Evolutionary conservation across 2,797 vertebrate genomes (phyloP), one percentile per base, ranked within the genome.

Genomic region (Agapornis canus): DNA sequence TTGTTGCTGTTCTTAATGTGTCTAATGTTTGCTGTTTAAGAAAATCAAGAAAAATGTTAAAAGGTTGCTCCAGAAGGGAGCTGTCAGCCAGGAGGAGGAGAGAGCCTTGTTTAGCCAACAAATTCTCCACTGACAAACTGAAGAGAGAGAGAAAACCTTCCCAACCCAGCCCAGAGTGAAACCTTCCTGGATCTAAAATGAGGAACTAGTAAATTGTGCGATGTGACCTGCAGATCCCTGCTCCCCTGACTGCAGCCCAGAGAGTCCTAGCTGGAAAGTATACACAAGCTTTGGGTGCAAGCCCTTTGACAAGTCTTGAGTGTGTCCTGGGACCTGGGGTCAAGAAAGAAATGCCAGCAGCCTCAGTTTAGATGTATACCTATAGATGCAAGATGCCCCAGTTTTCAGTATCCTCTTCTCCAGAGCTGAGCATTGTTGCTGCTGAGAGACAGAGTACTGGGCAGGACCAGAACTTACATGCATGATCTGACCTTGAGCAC

Each of bases 1-100:
- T 96, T 97, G 98, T 96, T 97, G 97, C 95, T 97, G 87, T 94
- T 97, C 96, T 96, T 97, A 97, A 98, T 97, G 97, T 91, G 96
- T 97, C 97, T 97, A 97, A 97, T 97, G 97, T 96, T 98, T 95
- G 95, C 96, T 97, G 95, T 95, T 97, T 97, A 96, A 97, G 96
- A 97, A 97, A 98, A 98, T 97, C 94, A 97, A 97, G 97, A 97
- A 95, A 96, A 97, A 98, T 98, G 97, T 97, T 96, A 96, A 97
- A 97, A 96, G 96, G 96, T 96, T 97, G 79, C 90, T 97, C 59
- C 78, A 95, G 78, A 92, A 89, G 92, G 93, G 91, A 95, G 54
- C 43, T 94, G 83, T 73, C 75, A 73, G 78, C 77, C 39, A 75
- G 77, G 31, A 91, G 65, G 69, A 91, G 68, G 69, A 94, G 57